Evolutionary conservation across 2,113 vertebrate genomes (phyloP).

Genomic region (Hemichromis elongatus): DNA sequence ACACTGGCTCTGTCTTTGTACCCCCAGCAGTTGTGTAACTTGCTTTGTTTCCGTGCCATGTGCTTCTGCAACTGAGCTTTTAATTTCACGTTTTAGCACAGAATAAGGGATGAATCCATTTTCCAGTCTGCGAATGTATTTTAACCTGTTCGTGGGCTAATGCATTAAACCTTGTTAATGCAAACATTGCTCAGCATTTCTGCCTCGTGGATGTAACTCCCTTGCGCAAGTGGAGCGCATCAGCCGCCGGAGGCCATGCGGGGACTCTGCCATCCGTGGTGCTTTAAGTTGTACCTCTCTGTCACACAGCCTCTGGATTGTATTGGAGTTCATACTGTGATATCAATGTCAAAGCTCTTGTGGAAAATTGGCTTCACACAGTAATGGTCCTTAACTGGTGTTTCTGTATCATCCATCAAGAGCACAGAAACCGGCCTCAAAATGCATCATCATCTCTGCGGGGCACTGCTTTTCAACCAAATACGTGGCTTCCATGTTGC

Average conservation of each 20-base stretch:
- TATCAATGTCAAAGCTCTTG: constrained; percentile 37
- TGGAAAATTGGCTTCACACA: constrained; percentile 35
- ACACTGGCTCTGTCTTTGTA: accelerated
- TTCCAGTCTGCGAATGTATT: not conserved
- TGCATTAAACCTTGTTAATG: constrained; percentile 16
- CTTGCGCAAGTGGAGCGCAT: not conserved
- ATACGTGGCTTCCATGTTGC: not conserved
- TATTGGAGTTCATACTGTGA: constrained; percentile 8
- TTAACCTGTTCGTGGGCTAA: constrained; percentile 4
- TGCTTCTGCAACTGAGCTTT: not conserved
- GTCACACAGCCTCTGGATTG: constrained; percentile 3
- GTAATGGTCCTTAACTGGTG: constrained; percentile 15
- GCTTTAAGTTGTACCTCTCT: constrained; percentile 8
- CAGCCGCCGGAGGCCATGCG: not conserved
- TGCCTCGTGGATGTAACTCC: not conserved
- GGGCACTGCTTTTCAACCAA: not conserved
- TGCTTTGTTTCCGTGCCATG: not conserved
- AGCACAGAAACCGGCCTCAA: not conserved
- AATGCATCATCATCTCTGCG: constrained; percentile 11
- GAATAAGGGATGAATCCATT: not conserved
- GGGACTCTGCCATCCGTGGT: not conserved
- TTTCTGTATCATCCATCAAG: constrained; percentile 30
- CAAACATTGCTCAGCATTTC: constrained; percentile 30
- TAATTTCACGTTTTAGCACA: not conserved
- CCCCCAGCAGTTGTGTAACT: not conserved